These are phyloP conservation scores for Sorex maritimensis DNA, from an alignment of 2,797 vertebrate species.

Conservation along the genomic window DNA sequence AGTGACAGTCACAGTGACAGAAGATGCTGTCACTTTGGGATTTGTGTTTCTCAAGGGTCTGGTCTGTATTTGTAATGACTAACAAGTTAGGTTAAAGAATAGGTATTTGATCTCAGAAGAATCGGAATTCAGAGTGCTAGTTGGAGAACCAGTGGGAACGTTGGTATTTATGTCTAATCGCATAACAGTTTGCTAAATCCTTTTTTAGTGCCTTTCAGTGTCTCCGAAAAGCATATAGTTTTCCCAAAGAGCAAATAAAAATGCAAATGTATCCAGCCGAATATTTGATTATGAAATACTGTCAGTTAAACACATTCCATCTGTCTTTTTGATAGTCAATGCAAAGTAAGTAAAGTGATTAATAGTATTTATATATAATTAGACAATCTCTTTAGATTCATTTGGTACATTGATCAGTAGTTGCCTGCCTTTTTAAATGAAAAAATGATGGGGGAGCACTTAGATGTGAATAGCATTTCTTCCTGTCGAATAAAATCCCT, in stretches of 20 bases:
- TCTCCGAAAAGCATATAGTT: conserved; percentile 82
- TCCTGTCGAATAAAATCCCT: neutral
- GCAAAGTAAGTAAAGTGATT: neutral
- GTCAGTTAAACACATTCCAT: conserved; percentile 84
- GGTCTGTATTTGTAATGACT: conserved; percentile 74
- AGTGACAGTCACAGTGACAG: neutral
- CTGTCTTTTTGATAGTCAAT: neutral
- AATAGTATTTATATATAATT: neutral
- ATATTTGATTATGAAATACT: conserved; percentile 87
- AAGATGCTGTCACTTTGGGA: neutral
- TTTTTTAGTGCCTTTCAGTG: conserved; percentile 84
- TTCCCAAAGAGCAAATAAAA: conserved; percentile 75
- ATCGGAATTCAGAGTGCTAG: conserved; percentile 35
- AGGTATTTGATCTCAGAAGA: conserved; percentile 36
- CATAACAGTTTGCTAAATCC: conserved; percentile 83
- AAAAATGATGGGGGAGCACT: neutral
- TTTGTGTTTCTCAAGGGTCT: conserved; percentile 30
- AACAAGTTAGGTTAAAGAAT: conserved; percentile 75
- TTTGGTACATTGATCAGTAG: neutral
- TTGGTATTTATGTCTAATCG: conserved; percentile 87
- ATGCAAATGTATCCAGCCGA: conserved; percentile 85
- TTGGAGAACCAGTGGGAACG: conserved; percentile 80
- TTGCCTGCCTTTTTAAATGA: neutral
- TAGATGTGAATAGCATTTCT: neutral
- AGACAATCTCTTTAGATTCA: neutral